Percentiles rank a stretch among this genome's conserved stretches.
phyloP scores from a whole-genome alignment of 1,140 invertebrate species.

The Spodoptera frugiperda region DNA sequence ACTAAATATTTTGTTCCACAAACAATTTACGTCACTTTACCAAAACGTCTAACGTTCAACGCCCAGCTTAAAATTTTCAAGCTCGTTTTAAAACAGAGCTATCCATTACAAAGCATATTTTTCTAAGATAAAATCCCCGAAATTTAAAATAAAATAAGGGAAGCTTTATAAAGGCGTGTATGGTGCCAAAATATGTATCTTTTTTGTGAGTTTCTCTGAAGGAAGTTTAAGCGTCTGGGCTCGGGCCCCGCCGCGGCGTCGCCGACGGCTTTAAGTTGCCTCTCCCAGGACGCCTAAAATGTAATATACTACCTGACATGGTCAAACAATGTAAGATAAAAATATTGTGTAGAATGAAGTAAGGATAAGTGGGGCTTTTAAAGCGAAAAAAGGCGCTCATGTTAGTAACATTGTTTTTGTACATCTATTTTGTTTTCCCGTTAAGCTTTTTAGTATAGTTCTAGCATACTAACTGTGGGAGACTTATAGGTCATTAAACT shows the following conservation, averaged over 20 bases:
- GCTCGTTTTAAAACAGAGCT: constrained; percentile 10
- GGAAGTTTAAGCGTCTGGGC: constrained; percentile 70
- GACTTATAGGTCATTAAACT: too few relatives aligned
- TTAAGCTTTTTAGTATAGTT: too few relatives aligned
- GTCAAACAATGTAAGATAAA: neutral
- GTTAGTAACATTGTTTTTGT: neutral
- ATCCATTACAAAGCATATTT: constrained; percentile 45
- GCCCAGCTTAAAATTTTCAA: constrained; percentile 10
- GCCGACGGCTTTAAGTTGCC: constrained; percentile 70
- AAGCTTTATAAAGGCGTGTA: constrained; percentile 55
- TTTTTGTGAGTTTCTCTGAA: constrained; percentile 68
- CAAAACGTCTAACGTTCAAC: constrained; percentile 11
- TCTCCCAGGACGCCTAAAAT: constrained; percentile 66
- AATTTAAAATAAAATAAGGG: constrained; percentile 41
- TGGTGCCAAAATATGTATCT: constrained; percentile 73
- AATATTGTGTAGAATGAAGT: neutral
- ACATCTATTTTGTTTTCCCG: neutral
- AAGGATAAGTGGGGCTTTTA: neutral
- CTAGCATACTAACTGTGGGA: too few relatives aligned
- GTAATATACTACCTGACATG: constrained; percentile 31
- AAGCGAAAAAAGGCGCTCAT: too few relatives aligned
- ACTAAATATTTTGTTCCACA: constrained; percentile 35
- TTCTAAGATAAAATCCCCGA: constrained; percentile 34
- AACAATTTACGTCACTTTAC: constrained; percentile 25
- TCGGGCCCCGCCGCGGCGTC: constrained; percentile 68